Evolutionary conservation across 2,113 vertebrate genomes (phyloP).

Genomic region (Gymnocephalus cernua): DNA sequence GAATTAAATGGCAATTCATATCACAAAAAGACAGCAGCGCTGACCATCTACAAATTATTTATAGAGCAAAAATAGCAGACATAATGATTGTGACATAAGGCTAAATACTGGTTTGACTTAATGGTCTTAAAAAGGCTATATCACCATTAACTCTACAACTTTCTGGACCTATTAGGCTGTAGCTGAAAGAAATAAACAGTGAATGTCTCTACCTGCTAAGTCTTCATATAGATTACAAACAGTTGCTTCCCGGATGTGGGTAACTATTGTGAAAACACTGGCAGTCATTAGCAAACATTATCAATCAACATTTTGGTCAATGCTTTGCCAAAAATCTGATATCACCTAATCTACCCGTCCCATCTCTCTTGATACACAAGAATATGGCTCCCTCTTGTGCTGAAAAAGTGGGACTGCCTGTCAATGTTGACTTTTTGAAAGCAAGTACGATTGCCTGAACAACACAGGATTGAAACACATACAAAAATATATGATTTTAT

Average conservation of each 20-base stretch:
- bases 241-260: neutral
- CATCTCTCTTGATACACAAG: neutral
- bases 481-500: neutral
- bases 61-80: neutral
- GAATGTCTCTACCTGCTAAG: neutral
- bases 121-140: neutral
- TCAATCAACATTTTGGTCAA: neutral
- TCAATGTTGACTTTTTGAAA: neutral
- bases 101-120: neutral
- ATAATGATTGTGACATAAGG: too few species aligned
- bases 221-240: neutral
- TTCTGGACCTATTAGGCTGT: neutral
- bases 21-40: neutral
- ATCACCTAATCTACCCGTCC: neutral
- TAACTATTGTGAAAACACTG: neutral
- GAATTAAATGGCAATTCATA: neutral
- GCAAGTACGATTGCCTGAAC: neutral
- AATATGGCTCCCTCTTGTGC: constrained; percentile 60
- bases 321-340: neutral
- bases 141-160: neutral
- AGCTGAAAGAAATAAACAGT: neutral
- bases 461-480: neutral
- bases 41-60: neutral
- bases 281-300: neutral
- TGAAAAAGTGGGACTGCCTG: neutral